Evolutionary conservation across 2,888 invertebrate genomes (phyloP), one percentile per base, ranked within the genome.

Genomic region (Lysandra coridon): DNA sequence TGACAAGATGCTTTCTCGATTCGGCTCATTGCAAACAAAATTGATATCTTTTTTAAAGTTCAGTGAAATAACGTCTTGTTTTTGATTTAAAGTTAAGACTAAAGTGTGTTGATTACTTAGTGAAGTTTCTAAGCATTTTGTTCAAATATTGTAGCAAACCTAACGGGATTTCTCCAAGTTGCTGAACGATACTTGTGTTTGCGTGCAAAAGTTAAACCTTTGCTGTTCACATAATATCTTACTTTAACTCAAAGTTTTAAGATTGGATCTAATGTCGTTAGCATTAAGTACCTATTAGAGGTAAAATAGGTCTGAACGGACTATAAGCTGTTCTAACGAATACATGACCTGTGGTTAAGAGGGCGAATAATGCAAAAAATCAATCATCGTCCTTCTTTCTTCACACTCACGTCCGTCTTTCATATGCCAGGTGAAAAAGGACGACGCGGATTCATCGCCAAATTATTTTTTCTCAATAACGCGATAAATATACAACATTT

Each of bases 91-190:
- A 53, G 49, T 12, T 12, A 14, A 53, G 53, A 14, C 53, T 30
- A 2, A 23, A 64, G 2, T 64, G 30, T 10, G 10, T 4, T 64
- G 7, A 64, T 7, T 4, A 7, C 30, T 64, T 12, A 7, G 10
- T 12, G 23, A 64, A 33, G 69, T 69, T 33, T 37, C 62, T 62
- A 62, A 23, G 62, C 6, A 14, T 30, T 23, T 40, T 44, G 44
- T 75, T 44, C 49, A 49, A 49, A 75, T 44, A 49, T 49, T 75
- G 23, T 7, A 75, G 12, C 75, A 75, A 75, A 40, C 44, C n/a
- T 44, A 23, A 74, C 74, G 23, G 74, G 23, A 44, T 74, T 12
- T 44, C 44, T n/a, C 23, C 10, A 49, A 44, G 30, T 49, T 23
- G 12, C 4, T n/a, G 17, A 44, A 74, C 17, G 23, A 44, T 74